A percentile compares a stretch with the other conserved stretches of the same genome.
Conservation (phyloP, 2,113 vertebrate genomes). For the Pycnonotus jocosus region DNA sequence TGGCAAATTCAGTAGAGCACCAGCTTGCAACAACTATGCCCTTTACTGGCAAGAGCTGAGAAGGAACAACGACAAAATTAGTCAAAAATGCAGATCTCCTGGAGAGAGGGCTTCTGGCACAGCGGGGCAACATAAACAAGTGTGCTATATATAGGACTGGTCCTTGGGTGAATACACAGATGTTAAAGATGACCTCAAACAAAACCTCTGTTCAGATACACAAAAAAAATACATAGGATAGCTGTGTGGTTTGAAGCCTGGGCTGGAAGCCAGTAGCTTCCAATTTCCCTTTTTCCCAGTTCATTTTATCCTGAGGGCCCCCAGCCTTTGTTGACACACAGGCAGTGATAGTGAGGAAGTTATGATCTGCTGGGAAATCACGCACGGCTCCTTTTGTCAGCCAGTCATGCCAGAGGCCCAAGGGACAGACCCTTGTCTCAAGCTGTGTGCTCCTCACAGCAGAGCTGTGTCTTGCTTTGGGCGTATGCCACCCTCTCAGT, state of each 20-base stretch:
- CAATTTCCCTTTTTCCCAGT: background rate
- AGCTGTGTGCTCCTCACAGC: background rate
- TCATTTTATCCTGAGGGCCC: accelerated
- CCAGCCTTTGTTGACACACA: background rate
- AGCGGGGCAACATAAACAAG: constrained; percentile 20
- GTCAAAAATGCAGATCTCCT: background rate
- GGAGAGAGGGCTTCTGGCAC: background rate
- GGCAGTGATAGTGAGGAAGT: background rate
- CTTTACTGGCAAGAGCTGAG: background rate
- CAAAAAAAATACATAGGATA: background rate
- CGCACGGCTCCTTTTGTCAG: background rate
- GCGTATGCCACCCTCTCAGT: accelerated
- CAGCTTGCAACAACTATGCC: background rate
- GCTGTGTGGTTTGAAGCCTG: background rate
- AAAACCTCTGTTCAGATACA: background rate
- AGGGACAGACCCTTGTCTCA: background rate
- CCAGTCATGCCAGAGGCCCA: background rate
- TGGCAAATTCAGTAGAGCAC: background rate
- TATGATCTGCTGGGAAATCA: background rate
- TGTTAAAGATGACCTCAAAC: constrained; percentile 1
- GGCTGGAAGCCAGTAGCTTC: background rate
- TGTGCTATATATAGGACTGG: background rate
- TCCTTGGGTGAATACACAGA: background rate
- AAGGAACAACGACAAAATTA: background rate
- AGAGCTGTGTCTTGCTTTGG: background rate